A percentile compares a stretch with the other conserved stretches of the same genome.
phyloP scores from a whole-genome alignment of 2,113 vertebrate genomes.

The Callionymus lyra region DNA sequence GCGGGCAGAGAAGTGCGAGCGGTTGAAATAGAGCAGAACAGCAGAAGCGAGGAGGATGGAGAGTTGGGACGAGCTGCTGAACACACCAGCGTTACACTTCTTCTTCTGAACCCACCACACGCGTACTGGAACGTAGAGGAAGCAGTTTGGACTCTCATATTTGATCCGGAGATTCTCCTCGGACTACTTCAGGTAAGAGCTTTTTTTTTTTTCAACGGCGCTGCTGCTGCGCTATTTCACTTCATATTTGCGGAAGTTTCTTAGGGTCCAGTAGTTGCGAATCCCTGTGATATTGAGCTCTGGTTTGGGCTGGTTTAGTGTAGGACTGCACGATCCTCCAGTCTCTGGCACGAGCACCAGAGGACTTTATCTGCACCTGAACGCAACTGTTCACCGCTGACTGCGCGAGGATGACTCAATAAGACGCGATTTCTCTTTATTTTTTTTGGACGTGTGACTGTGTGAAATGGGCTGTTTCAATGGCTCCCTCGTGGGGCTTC shows the following conservation, averaged over 20 bases:
- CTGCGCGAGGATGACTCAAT: too few species aligned
- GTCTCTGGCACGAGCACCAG: too few species aligned
- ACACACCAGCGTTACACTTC: too few species aligned
- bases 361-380: too few species aligned
- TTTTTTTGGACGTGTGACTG: slow-evolving; percentile 30
- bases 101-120: too few species aligned
- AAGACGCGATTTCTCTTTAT: slow-evolving; percentile 19
- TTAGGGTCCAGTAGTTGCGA: too few species aligned
- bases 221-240: too few species aligned
- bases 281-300: too few species aligned
- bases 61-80: slow-evolving; percentile 28
- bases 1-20: background rate
- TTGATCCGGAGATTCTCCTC: slow-evolving; percentile 26
- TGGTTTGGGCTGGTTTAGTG: too few species aligned
- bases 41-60: slow-evolving; percentile 1
- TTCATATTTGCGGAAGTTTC: background rate
- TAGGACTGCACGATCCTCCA: too few species aligned
- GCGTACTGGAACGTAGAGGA: background rate
- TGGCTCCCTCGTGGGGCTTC: slow-evolving; percentile 26
- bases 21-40: background rate
- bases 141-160: background rate
- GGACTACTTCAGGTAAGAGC: slow-evolving; percentile 59
- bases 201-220: slow-evolving; percentile 11
- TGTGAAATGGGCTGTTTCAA: slow-evolving; percentile 45
- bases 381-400: too few species aligned